Base-by-base conservation (phyloP, 2,113 vertebrate species). In the Ictidomys tridecemlineatus region DNA sequence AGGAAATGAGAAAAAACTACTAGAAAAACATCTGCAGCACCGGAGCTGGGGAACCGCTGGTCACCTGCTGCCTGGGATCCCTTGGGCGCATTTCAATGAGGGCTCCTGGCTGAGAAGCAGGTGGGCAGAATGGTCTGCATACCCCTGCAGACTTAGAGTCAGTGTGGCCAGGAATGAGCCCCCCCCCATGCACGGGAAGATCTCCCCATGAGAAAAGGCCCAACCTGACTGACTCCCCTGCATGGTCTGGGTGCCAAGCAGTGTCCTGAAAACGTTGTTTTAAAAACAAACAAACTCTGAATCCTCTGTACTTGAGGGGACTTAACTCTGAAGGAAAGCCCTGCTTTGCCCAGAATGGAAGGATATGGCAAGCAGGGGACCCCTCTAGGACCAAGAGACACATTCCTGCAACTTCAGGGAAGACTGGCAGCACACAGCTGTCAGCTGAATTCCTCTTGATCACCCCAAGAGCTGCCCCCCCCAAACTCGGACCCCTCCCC, bases 1-100 rank as follows among this genome's bases (percentile, higher is more conserved):
- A 96, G 6, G 77, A 76, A 56, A 20, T 1, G 1, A n/a, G 37
- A 73, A 74, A 74, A 89, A 95, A 93, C 45, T 37, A 78, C 2
- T 34, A 34, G 17, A 0, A 2, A 45, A 67, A 3, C 0, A 16
- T 2, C 28, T 4, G 6, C n/a, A 37, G 39, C 28, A 1, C 0
- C 18, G 34, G 24, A 56, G 16, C 58, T 30, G 34, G 53, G 42
- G 5, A 11, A 11, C 30, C 4, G 22, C 5, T 2, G 0, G 0
- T 30, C 37, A 17, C 30, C 69, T 1, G 1, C 2, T 28, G 51
- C 92, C 61, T 39, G 20, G 22, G 58, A 84, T 34, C 9, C 22
- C 28, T 34, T 78, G 28, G 0, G 48, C 0, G 5, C 9, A 2
- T 39, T 7, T 3, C 22, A 56, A 34, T 28, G n/a, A n/a, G 51